Base-by-base conservation (phyloP, 2,888 invertebrate genomes). In the Cyclophora albipunctata region DNA sequence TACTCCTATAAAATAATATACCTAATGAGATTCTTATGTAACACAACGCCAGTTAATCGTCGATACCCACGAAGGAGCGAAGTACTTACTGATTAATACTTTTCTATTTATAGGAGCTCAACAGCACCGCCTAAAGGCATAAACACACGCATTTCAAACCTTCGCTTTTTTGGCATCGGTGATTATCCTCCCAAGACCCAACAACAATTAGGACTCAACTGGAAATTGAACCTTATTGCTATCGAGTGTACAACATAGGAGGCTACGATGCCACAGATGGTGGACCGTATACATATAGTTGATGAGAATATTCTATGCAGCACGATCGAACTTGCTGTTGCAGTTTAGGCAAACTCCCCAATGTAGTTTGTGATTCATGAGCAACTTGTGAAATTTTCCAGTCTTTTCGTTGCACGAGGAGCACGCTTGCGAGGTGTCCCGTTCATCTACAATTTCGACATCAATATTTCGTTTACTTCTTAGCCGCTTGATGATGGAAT, bases 301-400 rank as follows among this genome's bases (percentile, higher is more conserved):
- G 3, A 48, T 37, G 34, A 48, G 40, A 7, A 48, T 48, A 45
- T 48, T 48, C 40, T 44, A 45, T 6, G 48, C 45, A 20, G 48
- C 48, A 40, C 48, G 45, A 34, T 48, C 48, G 40, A 48, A 44
- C 45, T 45, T 45, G 48, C 45, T 45, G 48, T 40, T 35, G 45
- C 48, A 48, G 45, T 48, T 45, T 45, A n/a, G 45, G 41, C 45
- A 47, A 42, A 47, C 47, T 6, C 47, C 34, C 40, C 47, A 40
- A 42, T 34, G 47, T 47, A 34, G 42, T 48, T 48, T 48, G 7
- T 44, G 4, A 34, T 40, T 45, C 37, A 34, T 34, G 33, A 4
- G 6, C 45, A 45, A 35, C 35, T 35, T 34, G 45, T 35, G 45
- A n/a, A 45, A 34, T 6, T 35, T 6, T 41, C 41, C 41, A 7